A percentile compares a stretch with the other conserved stretches of the same genome.
These are phyloP conservation scores for Pogonocichla stellata DNA, from an alignment of 2,113 vertebrate genomes.

Conservation along the genomic window DNA sequence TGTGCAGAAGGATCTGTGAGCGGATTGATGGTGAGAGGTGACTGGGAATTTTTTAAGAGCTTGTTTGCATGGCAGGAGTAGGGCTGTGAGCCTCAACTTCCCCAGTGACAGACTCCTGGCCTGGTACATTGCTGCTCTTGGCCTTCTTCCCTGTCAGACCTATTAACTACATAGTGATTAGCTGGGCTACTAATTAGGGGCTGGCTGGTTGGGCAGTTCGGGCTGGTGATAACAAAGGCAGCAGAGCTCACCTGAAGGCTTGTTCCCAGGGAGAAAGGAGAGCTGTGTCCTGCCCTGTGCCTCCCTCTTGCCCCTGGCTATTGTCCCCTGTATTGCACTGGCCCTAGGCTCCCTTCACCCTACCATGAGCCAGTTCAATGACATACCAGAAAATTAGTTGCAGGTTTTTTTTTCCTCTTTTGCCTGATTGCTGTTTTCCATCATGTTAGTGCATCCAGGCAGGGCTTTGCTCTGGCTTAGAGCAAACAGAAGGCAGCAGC, in stretches of 20 bases:
- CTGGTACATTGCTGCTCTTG: background rate
- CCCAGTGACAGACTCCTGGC: background rate
- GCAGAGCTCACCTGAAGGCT: background rate
- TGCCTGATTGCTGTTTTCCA: background rate
- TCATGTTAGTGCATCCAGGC: background rate
- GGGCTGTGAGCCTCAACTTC: fast-evolving
- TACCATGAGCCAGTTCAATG: background rate
- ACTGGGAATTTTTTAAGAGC: background rate
- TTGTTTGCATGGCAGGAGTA: background rate
- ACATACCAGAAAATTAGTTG: background rate
- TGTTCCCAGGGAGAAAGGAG: background rate
- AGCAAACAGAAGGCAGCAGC: background rate
- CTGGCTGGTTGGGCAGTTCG: fast-evolving
- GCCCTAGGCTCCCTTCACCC: background rate
- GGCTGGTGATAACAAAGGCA: background rate
- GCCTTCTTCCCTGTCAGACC: background rate
- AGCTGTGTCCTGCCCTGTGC: background rate
- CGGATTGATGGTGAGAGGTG: fast-evolving
- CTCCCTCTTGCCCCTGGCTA: background rate
- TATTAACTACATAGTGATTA: background rate
- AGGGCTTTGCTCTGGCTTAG: background rate
- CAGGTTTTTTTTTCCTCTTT: background rate
- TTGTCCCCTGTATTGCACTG: background rate
- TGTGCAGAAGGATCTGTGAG: background rate
- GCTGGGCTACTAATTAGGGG: background rate